These are phyloP conservation scores for Heterochromis multidens DNA, from an alignment of 2,113 vertebrate species.

Conservation along the genomic window DNA sequence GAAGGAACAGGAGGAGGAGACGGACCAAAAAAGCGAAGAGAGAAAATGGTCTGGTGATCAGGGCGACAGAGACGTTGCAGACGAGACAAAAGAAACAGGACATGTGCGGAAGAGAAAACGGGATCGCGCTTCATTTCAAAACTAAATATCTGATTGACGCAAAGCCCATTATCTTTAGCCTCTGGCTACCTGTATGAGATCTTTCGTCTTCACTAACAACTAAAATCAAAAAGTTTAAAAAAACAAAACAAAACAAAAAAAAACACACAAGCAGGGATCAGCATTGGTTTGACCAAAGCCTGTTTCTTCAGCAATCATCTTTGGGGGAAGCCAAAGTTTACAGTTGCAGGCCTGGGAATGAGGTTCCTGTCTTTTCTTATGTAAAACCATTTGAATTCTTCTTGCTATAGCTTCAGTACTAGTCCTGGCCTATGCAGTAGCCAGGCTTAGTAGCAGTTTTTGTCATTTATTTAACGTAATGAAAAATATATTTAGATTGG, in stretches of 20 bases:
- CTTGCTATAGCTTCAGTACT: conserved; percentile 34
- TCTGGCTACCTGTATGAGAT: background rate
- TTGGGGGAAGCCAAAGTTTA: background rate
- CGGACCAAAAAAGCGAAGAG: background rate
- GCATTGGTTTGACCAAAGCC: background rate
- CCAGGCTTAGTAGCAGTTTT: background rate
- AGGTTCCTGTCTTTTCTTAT: background rate
- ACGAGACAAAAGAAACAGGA: background rate
- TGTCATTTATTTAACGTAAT: background rate
- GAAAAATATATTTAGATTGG: background rate
- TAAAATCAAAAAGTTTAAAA: too few species aligned
- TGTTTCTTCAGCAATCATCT: background rate
- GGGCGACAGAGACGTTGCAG: background rate
- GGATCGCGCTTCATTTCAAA: background rate
- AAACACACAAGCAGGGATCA: background rate
- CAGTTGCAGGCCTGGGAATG: background rate
- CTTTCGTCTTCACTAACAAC: background rate
- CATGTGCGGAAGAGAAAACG: background rate
- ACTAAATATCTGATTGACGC: background rate
- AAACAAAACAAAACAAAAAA: background rate
- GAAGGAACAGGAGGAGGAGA: background rate
- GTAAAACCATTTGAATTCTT: background rate
- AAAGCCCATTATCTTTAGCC: background rate
- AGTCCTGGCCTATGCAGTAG: conserved; percentile 24
- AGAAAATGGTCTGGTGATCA: background rate